Evolutionary conservation across 2,797 vertebrate genomes (phyloP).

Genomic region (Rhinoraja longicauda): DNA sequence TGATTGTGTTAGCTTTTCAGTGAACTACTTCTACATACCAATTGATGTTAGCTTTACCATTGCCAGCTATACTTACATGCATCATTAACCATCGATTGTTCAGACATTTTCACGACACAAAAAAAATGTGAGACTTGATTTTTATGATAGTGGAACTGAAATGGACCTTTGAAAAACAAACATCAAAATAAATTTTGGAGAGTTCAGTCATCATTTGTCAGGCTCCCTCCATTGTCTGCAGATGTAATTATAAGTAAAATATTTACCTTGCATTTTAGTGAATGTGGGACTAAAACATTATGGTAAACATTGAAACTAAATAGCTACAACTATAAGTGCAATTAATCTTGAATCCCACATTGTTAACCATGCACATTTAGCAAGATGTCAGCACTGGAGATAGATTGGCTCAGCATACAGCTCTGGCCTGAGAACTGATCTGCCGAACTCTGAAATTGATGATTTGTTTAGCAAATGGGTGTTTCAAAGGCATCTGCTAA

Average conservation of each 20-base stretch:
- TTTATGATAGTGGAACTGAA: slow-evolving; percentile 15
- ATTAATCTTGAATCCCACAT: slow-evolving; percentile 17
- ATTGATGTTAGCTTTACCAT: slow-evolving; percentile 21
- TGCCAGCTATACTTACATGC: slow-evolving; percentile 27
- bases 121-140: not conserved
- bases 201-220: slow-evolving; percentile 23
- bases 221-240: not conserved
- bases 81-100: slow-evolving; percentile 22
- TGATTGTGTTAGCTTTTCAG: slow-evolving; percentile 27
- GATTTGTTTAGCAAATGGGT: slow-evolving; percentile 29
- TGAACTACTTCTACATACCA: slow-evolving; percentile 24
- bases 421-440: not conserved
- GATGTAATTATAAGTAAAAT: slow-evolving; percentile 31
- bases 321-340: slow-evolving; percentile 26
- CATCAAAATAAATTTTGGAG: not conserved
- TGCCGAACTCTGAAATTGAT: slow-evolving; percentile 24
- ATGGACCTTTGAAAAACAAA: slow-evolving; percentile 33
- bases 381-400: slow-evolving; percentile 13
- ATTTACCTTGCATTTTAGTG: slow-evolving; percentile 24
- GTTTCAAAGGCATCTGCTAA: not conserved
- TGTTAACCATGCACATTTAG: slow-evolving; percentile 25
- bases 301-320: slow-evolving; percentile 31
- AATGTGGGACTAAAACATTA: not conserved
- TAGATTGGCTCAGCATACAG: not conserved
- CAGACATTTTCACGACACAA: slow-evolving; percentile 7